phyloP scores from a whole-genome alignment of 2,888 invertebrate genomes.

The Sturmia bella region DNA sequence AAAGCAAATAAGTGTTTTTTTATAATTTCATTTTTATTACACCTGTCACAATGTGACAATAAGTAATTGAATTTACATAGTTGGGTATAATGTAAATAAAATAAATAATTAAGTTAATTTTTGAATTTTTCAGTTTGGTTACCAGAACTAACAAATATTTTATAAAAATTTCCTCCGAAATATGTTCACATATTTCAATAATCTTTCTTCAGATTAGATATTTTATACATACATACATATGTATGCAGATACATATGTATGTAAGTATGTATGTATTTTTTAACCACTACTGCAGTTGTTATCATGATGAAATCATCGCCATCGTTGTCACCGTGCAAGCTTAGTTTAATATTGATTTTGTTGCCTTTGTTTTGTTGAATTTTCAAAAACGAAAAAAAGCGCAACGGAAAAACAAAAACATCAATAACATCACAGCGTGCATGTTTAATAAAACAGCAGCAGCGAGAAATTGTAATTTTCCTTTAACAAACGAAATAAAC shows the following conservation, averaged over 20 bases:
- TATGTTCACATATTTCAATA: too few species aligned
- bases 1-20: too few species aligned
- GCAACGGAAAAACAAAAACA: background rate
- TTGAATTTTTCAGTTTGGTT: too few species aligned
- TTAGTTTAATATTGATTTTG: slow-evolving; percentile 62
- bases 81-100: too few species aligned
- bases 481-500: slow-evolving; percentile 29
- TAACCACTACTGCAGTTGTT: too few species aligned
- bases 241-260: slow-evolving; percentile 2
- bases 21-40: too few species aligned
- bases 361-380: slow-evolving; percentile 34
- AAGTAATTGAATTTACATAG: too few species aligned
- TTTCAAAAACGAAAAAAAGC: background rate
- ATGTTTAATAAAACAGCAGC: slow-evolving; percentile 35
- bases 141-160: too few species aligned
- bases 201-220: too few species aligned
- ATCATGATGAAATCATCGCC: background rate
- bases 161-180: too few species aligned
- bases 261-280: background rate
- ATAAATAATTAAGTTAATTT: too few species aligned
- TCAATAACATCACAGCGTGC: slow-evolving; percentile 18
- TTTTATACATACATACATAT: background rate
- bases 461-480: slow-evolving; percentile 44
- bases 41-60: too few species aligned
- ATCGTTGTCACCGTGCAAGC: slow-evolving; percentile 17